Evolutionary conservation across 2,113 vertebrate genomes (phyloP).

Genomic region (Herpailurus yagouaroundi): DNA sequence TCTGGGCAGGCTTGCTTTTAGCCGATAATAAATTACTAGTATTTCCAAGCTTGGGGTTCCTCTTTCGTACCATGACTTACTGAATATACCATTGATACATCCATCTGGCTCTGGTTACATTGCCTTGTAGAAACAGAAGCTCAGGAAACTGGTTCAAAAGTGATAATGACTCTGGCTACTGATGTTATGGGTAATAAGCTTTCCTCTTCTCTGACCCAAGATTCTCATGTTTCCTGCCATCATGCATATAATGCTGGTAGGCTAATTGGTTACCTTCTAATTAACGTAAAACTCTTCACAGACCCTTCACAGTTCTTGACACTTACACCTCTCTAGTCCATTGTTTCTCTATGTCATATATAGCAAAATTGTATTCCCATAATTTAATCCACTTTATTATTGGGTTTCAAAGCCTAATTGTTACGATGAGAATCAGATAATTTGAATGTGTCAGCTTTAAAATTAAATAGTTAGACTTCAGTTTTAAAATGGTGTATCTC

Average conservation of each 20-base stretch:
- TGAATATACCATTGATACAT: neutral
- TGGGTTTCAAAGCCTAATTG: neutral
- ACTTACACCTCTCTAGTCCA: neutral
- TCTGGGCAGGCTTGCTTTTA: neutral
- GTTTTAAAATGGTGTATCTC: neutral
- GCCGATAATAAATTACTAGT: neutral
- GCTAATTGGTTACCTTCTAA: neutral
- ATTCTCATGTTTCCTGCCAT: neutral
- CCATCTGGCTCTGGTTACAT: neutral
- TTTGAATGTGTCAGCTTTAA: neutral
- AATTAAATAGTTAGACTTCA: neutral
- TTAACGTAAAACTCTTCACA: neutral
- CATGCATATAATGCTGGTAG: neutral
- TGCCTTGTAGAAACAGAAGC: neutral
- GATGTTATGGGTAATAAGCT: neutral
- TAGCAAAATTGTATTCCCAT: neutral
- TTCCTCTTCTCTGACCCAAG: neutral
- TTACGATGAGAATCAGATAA: neutral
- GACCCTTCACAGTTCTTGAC: no score
- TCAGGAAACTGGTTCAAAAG: neutral
- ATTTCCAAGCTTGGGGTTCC: neutral
- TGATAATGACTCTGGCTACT: neutral
- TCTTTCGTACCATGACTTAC: neutral
- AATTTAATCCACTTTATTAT: neutral
- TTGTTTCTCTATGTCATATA: neutral